Evolutionary conservation across 2,888 invertebrate species (phyloP).

Genomic region (Penaeus monodon): DNA sequence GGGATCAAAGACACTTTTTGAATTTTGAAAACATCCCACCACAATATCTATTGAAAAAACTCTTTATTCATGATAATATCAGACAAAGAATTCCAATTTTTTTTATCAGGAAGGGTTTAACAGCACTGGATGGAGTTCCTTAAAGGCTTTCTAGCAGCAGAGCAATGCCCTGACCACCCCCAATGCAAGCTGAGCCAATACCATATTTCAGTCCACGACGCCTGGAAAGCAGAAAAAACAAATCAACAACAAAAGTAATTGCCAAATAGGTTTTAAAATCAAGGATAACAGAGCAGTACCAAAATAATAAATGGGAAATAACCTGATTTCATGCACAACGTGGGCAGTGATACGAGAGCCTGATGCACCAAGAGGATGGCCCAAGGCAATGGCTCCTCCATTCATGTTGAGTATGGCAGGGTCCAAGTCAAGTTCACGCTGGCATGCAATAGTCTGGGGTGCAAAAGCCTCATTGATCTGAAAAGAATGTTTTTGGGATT

Average conservation of each 20-base stretch:
- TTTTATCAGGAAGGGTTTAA: not conserved
- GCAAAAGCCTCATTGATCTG: conserved; percentile 99
- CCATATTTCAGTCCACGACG: conserved; percentile 86
- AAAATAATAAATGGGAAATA: conserved; percentile 44
- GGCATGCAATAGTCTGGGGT: conserved; percentile 92
- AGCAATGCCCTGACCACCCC: conserved; percentile 98
- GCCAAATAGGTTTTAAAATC: conserved; percentile 58
- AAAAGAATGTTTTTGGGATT: conserved; percentile 40
- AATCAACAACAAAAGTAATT: conserved; percentile 1
- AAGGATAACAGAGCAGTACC: conserved; percentile 58
- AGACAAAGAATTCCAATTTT: not conserved
- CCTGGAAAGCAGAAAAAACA: conserved; percentile 72
- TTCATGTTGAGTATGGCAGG: conserved; percentile 90
- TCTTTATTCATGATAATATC: not conserved
- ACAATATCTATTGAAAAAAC: too few relatives aligned
- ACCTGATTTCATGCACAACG: conserved; percentile 91
- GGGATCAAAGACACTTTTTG: too few relatives aligned
- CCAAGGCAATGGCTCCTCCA: conserved; percentile 96
- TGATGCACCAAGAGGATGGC: conserved; percentile 97
- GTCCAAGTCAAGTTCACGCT: conserved; percentile 88
- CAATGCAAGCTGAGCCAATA: conserved; percentile 97
- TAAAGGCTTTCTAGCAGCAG: conserved; percentile 80
- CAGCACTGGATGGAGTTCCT: not conserved
- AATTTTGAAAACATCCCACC: too few relatives aligned
- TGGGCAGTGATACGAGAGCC: conserved; percentile 93